A percentile compares a stretch with the other conserved stretches of the same genome.
phyloP scores from a whole-genome alignment of 2,113 vertebrate genomes.

The Silurus meridionalis region DNA sequence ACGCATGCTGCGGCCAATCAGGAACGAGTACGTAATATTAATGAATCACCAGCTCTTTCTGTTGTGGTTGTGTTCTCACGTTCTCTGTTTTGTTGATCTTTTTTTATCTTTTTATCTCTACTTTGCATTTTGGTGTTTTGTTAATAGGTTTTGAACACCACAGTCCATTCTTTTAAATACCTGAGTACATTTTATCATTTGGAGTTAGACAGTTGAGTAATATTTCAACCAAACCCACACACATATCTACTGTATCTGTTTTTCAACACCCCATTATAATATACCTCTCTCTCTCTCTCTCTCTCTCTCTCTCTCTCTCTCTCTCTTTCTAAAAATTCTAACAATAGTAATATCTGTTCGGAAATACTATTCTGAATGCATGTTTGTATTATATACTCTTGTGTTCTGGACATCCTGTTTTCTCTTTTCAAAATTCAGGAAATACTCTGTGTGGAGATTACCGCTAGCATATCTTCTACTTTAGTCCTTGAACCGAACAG shows the following conservation, averaged over 20 bases:
- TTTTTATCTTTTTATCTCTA: neutral
- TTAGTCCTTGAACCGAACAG: neutral
- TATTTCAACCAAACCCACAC: neutral
- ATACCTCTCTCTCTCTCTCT: too few relatives aligned
- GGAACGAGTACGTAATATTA: neutral
- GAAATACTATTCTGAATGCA: neutral
- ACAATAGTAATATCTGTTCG: neutral
- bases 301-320: too few relatives aligned
- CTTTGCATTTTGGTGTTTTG: neutral
- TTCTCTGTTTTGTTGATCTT: neutral
- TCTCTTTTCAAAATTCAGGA: neutral
- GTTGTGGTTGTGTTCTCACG: neutral
- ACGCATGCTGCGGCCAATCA: neutral
- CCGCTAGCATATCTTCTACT: neutral
- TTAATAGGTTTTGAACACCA: neutral
- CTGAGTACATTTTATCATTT: neutral
- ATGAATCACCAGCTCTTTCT: neutral
- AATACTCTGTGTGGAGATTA: neutral
- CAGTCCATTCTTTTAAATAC: neutral
- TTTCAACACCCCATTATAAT: neutral
- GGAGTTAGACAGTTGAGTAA: neutral
- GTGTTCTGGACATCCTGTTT: neutral
- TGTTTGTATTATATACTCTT: neutral
- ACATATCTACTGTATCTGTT: neutral
- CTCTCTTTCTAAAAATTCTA: neutral